Percentiles rank a stretch among this genome's conserved stretches.
Conservation (phyloP, 2,113 vertebrate species). For the Columba livia region DNA sequence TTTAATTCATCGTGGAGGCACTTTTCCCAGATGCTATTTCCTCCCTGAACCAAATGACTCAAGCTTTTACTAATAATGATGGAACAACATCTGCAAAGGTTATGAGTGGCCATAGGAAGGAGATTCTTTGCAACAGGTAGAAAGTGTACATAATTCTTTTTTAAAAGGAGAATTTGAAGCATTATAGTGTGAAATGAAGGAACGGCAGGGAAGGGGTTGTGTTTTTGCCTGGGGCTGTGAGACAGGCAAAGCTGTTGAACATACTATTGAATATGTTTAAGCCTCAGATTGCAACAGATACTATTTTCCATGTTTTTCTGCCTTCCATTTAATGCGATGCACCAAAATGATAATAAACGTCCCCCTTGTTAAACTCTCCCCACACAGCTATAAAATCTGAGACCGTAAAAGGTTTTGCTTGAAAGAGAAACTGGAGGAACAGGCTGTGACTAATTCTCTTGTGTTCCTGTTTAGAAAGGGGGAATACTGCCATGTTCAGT, state of each 20-base stretch:
- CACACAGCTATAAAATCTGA: neutral
- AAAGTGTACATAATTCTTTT: conserved; percentile 30
- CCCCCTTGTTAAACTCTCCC: neutral
- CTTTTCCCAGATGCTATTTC: neutral
- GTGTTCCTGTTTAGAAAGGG: neutral
- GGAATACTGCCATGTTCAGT: neutral
- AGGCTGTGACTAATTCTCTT: neutral
- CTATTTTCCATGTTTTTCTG: neutral
- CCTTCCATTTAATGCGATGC: neutral
- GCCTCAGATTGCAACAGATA: neutral
- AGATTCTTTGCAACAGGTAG: conserved; percentile 35
- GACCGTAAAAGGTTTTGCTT: neutral
- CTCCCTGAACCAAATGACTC: neutral
- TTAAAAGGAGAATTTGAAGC: conserved; percentile 31
- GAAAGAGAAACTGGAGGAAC: neutral
- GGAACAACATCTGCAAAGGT: conserved; percentile 16
- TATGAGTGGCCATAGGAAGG: neutral
- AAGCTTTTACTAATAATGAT: neutral
- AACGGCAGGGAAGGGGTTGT: conserved; percentile 37
- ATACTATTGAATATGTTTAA: neutral
- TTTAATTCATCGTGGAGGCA: neutral
- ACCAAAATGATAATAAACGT: neutral
- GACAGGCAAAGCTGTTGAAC: conserved; percentile 17
- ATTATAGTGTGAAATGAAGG: conserved; percentile 60
- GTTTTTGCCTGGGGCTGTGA: conserved; percentile 35